Conservation (phyloP, 1,140 invertebrate species). For the Mactra quadrangularis region DNA sequence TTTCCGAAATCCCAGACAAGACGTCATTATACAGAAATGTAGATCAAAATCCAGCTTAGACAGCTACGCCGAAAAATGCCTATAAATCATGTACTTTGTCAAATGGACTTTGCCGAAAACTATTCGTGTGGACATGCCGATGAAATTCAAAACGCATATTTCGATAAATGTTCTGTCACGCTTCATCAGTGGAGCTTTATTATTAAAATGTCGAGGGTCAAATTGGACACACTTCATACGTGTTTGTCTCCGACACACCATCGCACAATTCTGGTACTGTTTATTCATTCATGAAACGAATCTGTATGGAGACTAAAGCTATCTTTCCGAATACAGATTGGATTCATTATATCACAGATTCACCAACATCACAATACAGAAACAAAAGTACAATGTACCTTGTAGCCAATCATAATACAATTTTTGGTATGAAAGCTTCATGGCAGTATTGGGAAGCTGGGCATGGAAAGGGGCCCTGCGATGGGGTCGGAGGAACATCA, state of each 20-base stretch:
- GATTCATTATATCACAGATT: slow-evolving; percentile 59
- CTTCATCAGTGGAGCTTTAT: slow-evolving; percentile 20
- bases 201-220: neutral
- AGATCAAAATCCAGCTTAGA: too few relatives aligned
- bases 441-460: slow-evolving; percentile 30
- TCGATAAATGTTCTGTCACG: slow-evolving; percentile 6
- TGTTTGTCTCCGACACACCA: slow-evolving; percentile 14
- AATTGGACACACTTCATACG: neutral
- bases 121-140: slow-evolving; percentile 4
- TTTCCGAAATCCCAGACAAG: too few relatives aligned
- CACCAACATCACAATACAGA: slow-evolving; percentile 52
- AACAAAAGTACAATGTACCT: slow-evolving; percentile 51
- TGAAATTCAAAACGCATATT: slow-evolving; percentile 35
- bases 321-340: neutral
- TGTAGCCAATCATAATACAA: slow-evolving; percentile 23
- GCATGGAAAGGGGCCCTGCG: slow-evolving; percentile 44
- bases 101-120: slow-evolving; percentile 51
- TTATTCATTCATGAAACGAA: slow-evolving; percentile 1
- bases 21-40: too few relatives aligned
- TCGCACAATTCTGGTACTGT: slow-evolving; percentile 1
- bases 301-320: neutral
- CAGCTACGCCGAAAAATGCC: too few relatives aligned
- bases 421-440: slow-evolving; percentile 15
- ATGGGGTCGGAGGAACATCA: slow-evolving; percentile 10
- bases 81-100: slow-evolving; percentile 32